These are phyloP conservation scores for Drosophila quinaria DNA, from an alignment of 2,888 invertebrate species.

Conservation along the genomic window DNA sequence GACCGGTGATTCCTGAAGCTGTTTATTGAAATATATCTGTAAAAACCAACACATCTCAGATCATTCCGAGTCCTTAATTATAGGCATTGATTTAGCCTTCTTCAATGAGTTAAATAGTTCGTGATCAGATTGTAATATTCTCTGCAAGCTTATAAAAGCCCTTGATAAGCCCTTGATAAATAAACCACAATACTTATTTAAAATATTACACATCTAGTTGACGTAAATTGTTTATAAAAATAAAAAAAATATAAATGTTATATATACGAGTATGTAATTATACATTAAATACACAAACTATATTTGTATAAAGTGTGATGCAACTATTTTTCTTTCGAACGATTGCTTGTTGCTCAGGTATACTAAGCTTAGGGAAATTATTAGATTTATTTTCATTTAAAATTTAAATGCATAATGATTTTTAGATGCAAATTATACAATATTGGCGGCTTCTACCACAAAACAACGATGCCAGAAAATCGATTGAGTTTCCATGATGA, in stretches of 20 bases:
- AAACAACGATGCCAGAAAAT: too few relatives aligned
- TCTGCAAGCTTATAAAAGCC: neutral
- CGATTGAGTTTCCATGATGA: too few relatives aligned
- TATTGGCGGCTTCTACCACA: too few relatives aligned
- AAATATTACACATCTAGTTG: neutral
- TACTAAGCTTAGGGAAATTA: too few relatives aligned
- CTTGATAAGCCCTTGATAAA: constrained; percentile 7
- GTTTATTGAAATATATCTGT: neutral
- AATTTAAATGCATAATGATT: too few relatives aligned
- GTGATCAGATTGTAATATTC: constrained; percentile 6
- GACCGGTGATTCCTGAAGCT: constrained; percentile 3
- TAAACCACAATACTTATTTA: constrained; percentile 6
- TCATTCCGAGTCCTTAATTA: constrained; percentile 11
- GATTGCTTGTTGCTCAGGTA: too few relatives aligned
- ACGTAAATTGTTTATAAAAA: constrained; percentile 11
- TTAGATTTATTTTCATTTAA: too few relatives aligned
- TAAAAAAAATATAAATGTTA: constrained; percentile 7
- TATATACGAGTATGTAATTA: neutral
- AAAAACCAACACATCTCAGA: neutral
- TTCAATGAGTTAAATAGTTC: constrained; percentile 4
- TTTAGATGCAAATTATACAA: too few relatives aligned
- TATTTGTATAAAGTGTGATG: too few relatives aligned
- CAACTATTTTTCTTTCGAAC: too few relatives aligned
- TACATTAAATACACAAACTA: neutral
- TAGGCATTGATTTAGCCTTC: constrained; percentile 6